Conservation (phyloP, 1,140 invertebrate species). For the Pseudomyrmex pallidus region DNA sequence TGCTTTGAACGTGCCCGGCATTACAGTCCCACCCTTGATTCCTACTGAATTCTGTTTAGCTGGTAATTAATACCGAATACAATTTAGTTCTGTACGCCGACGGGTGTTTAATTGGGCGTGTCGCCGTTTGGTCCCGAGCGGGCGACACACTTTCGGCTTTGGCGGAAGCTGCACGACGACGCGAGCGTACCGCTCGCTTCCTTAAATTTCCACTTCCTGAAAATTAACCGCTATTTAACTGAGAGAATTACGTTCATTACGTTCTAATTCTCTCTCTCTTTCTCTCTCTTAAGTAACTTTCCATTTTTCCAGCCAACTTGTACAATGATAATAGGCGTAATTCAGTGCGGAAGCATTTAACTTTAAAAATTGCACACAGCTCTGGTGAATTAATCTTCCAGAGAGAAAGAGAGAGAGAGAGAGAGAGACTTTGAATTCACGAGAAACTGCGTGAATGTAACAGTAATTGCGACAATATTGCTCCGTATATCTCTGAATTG, state of each 20-base stretch:
- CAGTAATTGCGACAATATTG: slow-evolving; percentile 2
- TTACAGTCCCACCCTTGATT: not conserved
- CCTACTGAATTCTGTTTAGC: slow-evolving; percentile 33
- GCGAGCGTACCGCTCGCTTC: not conserved
- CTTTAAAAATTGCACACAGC: slow-evolving; percentile 10
- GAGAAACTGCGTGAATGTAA: not conserved
- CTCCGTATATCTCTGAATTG: not conserved
- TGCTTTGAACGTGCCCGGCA: not conserved
- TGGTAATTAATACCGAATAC: slow-evolving; percentile 16
- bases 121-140: not conserved
- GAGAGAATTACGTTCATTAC: slow-evolving; percentile 6
- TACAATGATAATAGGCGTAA: not conserved
- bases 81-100: not conserved
- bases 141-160: not conserved
- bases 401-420: no score
- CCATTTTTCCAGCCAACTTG: not conserved
- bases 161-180: no score
- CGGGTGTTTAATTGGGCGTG: slow-evolving; percentile 17
- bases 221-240: slow-evolving; percentile 21
- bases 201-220: slow-evolving; percentile 6
- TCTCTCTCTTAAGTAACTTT: not conserved
- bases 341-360: slow-evolving; percentile 1
- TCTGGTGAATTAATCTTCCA: not conserved
- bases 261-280: not conserved
- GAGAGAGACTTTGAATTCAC: no score